A percentile compares a stretch with the other conserved stretches of the same genome.
Conservation (phyloP, 1,140 invertebrate genomes). For the Chrysopa pallens region DNA sequence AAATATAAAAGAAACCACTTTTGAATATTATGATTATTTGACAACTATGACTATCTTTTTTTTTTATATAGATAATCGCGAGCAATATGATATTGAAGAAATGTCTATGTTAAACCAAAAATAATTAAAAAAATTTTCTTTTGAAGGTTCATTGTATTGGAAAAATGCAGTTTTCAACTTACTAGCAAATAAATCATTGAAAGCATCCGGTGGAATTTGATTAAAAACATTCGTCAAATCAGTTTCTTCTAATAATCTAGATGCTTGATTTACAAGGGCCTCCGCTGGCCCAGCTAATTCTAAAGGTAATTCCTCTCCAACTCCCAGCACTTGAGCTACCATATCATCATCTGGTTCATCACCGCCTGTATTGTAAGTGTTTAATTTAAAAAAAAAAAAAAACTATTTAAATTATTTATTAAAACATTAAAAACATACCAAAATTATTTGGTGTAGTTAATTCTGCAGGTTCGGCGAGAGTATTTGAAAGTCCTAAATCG, state of each 20-base stretch:
- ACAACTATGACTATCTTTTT: too few relatives aligned
- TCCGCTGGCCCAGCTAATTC: constrained; percentile 14
- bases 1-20: too few relatives aligned
- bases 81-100: too few relatives aligned
- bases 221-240: constrained; percentile 77
- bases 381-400: constrained; percentile 3
- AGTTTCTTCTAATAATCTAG: constrained; percentile 54
- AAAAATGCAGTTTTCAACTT: constrained; percentile 16
- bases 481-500: constrained; percentile 19
- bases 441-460: constrained; percentile 6
- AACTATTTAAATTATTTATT: too few relatives aligned
- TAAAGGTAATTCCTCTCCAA: constrained; percentile 17
- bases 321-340: constrained; percentile 19
- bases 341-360: constrained; percentile 18
- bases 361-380: constrained; percentile 7
- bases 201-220: constrained; percentile 78
- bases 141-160: too few relatives aligned
- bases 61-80: too few relatives aligned
- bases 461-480: constrained; percentile 8
- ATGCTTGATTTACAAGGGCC: constrained; percentile 15
- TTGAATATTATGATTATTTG: too few relatives aligned
- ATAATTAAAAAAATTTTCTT: too few relatives aligned
- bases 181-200: constrained; percentile 75
- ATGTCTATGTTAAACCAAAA: too few relatives aligned
- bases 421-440: constrained; percentile 13